A percentile compares a stretch with the other conserved stretches of the same genome.
These are phyloP conservation scores for Adelges cooleyi DNA, from an alignment of 1,140 invertebrate genomes.

Conservation along the genomic window DNA sequence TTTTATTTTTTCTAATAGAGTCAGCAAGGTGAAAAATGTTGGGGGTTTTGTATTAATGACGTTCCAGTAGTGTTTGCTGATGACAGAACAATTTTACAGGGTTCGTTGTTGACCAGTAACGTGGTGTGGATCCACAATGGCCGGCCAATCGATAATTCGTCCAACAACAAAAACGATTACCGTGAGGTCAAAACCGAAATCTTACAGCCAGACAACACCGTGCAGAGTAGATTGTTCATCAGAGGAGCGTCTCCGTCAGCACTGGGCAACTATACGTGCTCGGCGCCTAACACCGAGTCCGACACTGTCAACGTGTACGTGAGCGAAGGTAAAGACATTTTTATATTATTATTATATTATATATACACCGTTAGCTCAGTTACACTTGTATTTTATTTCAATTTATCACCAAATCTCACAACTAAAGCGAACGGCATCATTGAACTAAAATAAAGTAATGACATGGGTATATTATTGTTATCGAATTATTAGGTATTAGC, in stretches of 20 bases:
- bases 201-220: constrained; percentile 34
- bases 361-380: too few relatives aligned
- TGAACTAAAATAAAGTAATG: too few relatives aligned
- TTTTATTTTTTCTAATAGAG: too few relatives aligned
- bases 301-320: constrained; percentile 82
- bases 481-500: too few relatives aligned
- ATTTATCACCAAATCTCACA: too few relatives aligned
- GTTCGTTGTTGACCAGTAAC: not conserved
- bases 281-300: constrained; percentile 75
- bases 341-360: not conserved
- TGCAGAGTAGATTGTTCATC: constrained; percentile 68
- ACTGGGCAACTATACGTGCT: constrained; percentile 84
- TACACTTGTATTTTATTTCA: too few relatives aligned
- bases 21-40: too few relatives aligned
- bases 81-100: too few relatives aligned
- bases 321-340: constrained; percentile 57
- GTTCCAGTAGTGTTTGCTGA: too few relatives aligned
- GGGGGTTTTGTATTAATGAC: too few relatives aligned
- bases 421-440: too few relatives aligned
- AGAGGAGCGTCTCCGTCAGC: constrained; percentile 68
- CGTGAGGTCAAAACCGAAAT: constrained; percentile 37
- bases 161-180: constrained; percentile 21
- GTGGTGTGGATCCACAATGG: constrained; percentile 19
- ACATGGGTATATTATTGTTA: too few relatives aligned
- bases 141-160: not conserved